A percentile compares a stretch with the other conserved stretches of the same genome.
phyloP scores from a whole-genome alignment of 30 jellyfish, hydroid and myxozoan species.

The Cassiopea xamachana region DNA sequence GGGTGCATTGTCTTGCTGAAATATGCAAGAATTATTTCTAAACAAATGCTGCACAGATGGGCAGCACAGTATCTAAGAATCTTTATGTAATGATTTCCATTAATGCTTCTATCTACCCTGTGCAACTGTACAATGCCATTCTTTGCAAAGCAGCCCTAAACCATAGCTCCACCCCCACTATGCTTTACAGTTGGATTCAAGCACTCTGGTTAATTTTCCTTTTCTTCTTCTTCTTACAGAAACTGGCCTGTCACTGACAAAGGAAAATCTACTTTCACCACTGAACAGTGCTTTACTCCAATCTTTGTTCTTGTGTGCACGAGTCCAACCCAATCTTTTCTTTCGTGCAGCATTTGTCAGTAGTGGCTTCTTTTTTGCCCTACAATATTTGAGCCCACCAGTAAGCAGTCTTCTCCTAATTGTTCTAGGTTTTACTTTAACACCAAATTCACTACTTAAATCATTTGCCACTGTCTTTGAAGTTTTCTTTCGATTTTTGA shows the following conservation, averaged over 20 bases:
- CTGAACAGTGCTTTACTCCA: neutral
- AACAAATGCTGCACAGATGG: constrained; percentile 6
- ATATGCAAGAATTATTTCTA: neutral
- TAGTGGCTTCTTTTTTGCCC: too few species aligned
- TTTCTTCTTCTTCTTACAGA: neutral
- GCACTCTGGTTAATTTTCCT: neutral
- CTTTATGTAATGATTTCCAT: constrained; percentile 8
- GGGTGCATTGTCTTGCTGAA: constrained; percentile 39
- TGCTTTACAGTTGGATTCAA: neutral
- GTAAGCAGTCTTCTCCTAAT: too few species aligned
- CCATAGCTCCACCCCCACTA: constrained; percentile 34
- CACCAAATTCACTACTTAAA: too few species aligned
- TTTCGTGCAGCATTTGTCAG: too few species aligned
- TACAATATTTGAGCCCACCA: too few species aligned
- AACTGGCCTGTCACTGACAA: neutral
- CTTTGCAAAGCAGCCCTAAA: constrained; percentile 20
- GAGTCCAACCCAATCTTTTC: too few species aligned
- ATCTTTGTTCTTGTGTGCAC: too few species aligned
- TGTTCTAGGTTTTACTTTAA: too few species aligned
- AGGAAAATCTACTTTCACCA: neutral
- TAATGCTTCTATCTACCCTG: neutral
- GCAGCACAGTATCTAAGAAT: neutral
- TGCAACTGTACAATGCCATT: constrained; percentile 9
- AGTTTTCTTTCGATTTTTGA: too few species aligned
- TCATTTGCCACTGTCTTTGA: too few species aligned